Base-by-base conservation (phyloP, 2,113 vertebrate genomes). In the Tupaia tana region DNA sequence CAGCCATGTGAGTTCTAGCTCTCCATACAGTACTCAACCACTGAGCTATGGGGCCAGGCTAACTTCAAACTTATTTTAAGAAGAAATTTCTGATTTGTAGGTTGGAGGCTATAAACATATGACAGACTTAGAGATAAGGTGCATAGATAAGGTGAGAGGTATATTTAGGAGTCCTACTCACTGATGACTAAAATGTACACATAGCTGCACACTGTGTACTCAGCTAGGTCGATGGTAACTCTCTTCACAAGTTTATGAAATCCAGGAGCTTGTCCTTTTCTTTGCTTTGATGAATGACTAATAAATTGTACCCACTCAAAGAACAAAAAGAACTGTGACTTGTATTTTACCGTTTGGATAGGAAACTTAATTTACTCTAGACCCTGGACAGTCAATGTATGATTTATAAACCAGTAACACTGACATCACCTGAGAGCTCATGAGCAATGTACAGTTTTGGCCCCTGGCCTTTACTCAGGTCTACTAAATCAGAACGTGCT, bases 201-300 rank as follows among this genome's bases (percentile, higher is more conserved):
- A 13, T 56, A 75, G 6, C 2, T 29, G 34, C 83, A 18, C 52
- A 43, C 3, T 19, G 4, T 88, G 73, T 79, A 43, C 20, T 82
- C 56, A 14, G 7, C 52, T 54, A 9, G 54, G 61, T 19, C 10
- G 7, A 16, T 59, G 74, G 11, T 10, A 4, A 1, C 25, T 80
- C 43, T 73, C 66, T 25, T 93, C 61, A 64, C 56, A 67, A 52
- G 54, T 27, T 61, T 83, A 93, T 70, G 22, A 67, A 88, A 78
- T 61, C 73, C n/a, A 58, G 64, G 77, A 74, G 9, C 11, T 86
- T 80, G 7, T 85, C 9, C 63, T 63, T 87, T 54, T 34, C 52
- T 85, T 94, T 61, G 24, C 19, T 83, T 91, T 79, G 63, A 34
- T 80, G 58, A 94, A 31, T 16, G 77, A 58, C 29, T 89, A 71